A percentile compares a stretch with the other conserved stretches of the same genome.
Evolutionary conservation across 2,113 vertebrate genomes (phyloP).

Genomic region (Platichthys flesus): DNA sequence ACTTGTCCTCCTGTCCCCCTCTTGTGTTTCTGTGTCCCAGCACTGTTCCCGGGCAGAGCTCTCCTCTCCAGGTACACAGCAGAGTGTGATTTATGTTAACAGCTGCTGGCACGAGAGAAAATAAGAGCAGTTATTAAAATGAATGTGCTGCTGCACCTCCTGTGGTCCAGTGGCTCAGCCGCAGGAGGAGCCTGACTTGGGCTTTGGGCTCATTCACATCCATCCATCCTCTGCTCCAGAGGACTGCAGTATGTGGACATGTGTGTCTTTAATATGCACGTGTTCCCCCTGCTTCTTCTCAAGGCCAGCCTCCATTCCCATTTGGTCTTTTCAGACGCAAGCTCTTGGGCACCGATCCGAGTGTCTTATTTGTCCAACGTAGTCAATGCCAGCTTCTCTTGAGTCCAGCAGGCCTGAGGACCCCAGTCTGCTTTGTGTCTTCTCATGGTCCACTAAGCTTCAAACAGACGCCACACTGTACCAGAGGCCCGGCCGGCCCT

Average conservation of each 20-base stretch:
- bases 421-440: constrained; percentile 67
- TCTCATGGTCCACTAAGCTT: constrained; percentile 65
- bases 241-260: constrained; percentile 31
- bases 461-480: constrained; percentile 70
- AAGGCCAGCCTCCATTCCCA: constrained; percentile 53
- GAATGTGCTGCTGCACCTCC: constrained; percentile 65
- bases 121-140: constrained; percentile 77
- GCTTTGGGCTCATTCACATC: constrained; percentile 42
- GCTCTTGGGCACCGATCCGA: constrained; percentile 65
- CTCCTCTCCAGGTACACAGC: constrained; percentile 65
- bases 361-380: constrained; percentile 49
- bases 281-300: constrained; percentile 55
- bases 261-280: constrained; percentile 26
- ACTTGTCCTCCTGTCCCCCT: too few species aligned
- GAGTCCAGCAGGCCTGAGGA: constrained; percentile 52
- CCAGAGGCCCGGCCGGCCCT: constrained; percentile 30
- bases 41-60: constrained; percentile 22
- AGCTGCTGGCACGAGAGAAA: constrained; percentile 70
- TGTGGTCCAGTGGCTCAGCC: constrained; percentile 46
- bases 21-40: not conserved
- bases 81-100: constrained; percentile 70
- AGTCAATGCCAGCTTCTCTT: constrained; percentile 61
- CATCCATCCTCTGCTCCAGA: constrained; percentile 29
- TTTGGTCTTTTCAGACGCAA: constrained; percentile 52
- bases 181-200: constrained; percentile 16